Base-by-base conservation (phyloP, 2,113 vertebrate genomes). In the Bombycilla garrulus region DNA sequence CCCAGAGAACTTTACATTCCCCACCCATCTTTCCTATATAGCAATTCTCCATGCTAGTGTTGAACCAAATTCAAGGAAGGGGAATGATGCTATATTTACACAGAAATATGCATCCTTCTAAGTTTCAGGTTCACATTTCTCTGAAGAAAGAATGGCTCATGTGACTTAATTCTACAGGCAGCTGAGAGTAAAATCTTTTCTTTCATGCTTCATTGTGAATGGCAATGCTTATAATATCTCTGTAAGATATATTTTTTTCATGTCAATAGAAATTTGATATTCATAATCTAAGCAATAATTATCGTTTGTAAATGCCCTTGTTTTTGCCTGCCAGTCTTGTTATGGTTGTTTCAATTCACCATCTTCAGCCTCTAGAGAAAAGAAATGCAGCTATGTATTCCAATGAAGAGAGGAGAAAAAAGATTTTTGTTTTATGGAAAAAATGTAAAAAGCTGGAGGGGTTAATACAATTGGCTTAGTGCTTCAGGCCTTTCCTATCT, bases 211-310 rank as follows among this genome's bases (percentile, higher is more conserved):
- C 84, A 88, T 92, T 95, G 88, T 95, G 86, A 97, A 84, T 88
- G 44, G 92, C 93, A 96, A 93, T 74, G 82, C 72, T 88, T 93
- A 88, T 73, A 87, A 95, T 92, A 95, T 92, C 86, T 92, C 62
- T 65, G 53, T 48, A 93, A 96, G 92, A 83, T 81, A 10, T 50
- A 73, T 71, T 95, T 88, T 88, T 95, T 96, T 89, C 88, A 74
- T 66, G 79, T 93, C 95, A 90, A 90, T 95, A 86, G 89, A 89
- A 96, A 95, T 85, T 92, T 93, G 71, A 96, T 95, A 96, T 92
- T 92, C 95, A 95, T 95, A 97, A 96, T 92, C 73, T 72, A 94
- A 96, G 93, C 72, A 95, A 85, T 92, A 95, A 95, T 81, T 90
- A 94, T 86, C 90, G 73, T 97, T 92, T 92, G 64, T 96, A 94